These are phyloP conservation scores for Gambusia holbrooki DNA, from an alignment of 2,113 vertebrate species.

Conservation along the genomic window DNA sequence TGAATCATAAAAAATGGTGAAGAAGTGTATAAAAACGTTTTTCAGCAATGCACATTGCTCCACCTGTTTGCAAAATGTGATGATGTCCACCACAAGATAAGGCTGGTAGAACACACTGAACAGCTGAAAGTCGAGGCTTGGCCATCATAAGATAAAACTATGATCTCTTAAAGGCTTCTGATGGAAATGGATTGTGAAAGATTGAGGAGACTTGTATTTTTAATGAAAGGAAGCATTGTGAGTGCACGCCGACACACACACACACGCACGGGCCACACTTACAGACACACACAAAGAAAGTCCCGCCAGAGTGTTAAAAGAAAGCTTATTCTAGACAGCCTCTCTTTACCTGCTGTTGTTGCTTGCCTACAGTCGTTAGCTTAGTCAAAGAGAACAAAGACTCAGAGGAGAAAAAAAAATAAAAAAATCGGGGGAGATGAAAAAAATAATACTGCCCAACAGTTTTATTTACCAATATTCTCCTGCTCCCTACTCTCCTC, in stretches of 20 bases:
- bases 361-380: conserved; percentile 48
- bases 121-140: conserved; percentile 41
- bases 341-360: conserved; percentile 40
- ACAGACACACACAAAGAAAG: not conserved
- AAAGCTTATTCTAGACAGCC: conserved; percentile 13
- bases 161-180: conserved; percentile 31
- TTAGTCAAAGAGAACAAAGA: conserved; percentile 39
- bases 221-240: conserved; percentile 26
- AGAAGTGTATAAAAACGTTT: too few species aligned
- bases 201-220: conserved; percentile 53
- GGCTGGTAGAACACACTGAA: conserved; percentile 33
- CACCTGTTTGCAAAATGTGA: conserved; percentile 31
- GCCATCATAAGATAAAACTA: conserved; percentile 36
- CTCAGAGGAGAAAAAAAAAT: conserved; percentile 26
- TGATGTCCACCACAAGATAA: conserved; percentile 28
- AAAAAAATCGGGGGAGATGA: not conserved
- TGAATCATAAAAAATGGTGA: too few species aligned
- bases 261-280: too few species aligned
- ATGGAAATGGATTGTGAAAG: conserved; percentile 57
- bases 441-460: conserved; percentile 63
- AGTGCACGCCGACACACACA: not conserved
- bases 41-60: conserved; percentile 16
- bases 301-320: conserved; percentile 26
- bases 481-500: conserved; percentile 46
- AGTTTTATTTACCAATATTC: conserved; percentile 73